Conservation (phyloP, 2,797 vertebrate species). For the Sparus aurata region DNA sequence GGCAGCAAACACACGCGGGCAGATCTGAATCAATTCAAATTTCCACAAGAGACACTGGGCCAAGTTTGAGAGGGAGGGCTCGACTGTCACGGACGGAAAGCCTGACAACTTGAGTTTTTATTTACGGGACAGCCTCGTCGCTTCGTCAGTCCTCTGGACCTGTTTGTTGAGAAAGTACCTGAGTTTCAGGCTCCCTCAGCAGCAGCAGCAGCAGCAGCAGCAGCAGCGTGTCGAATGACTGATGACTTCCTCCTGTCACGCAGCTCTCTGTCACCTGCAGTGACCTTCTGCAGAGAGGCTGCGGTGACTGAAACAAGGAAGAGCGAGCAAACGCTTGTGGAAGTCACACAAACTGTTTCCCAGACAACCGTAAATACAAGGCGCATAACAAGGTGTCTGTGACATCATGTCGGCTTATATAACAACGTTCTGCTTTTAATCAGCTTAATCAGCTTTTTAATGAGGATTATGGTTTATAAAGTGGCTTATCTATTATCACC, state of each 20-base stretch:
- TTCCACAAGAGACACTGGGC: constrained; percentile 23
- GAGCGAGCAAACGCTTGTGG: constrained; percentile 42
- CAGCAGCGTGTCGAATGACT: constrained; percentile 1
- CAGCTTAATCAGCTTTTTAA: neutral
- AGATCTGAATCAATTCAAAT: constrained; percentile 36
- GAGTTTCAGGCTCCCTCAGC: neutral
- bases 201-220: neutral
- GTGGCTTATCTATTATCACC: neutral
- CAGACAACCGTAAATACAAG: constrained; percentile 37
- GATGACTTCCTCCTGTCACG: neutral
- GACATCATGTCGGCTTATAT: neutral
- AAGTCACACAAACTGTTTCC: constrained; percentile 43
- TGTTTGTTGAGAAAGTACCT: constrained; percentile 3
- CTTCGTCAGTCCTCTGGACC: neutral
- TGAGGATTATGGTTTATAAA: neutral
- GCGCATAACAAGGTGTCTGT: too few relatives aligned
- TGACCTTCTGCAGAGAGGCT: constrained; percentile 33
- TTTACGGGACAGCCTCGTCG: neutral
- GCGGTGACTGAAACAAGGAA: constrained; percentile 50
- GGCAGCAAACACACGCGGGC: constrained; percentile 6
- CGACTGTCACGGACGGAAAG: neutral
- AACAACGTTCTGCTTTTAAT: neutral
- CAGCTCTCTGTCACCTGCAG: constrained; percentile 21
- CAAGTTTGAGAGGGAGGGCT: neutral
- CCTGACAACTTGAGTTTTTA: neutral